Percentiles rank a stretch among this genome's conserved stretches.
Conservation (phyloP, 35 echinoderm and acorn worm genomes). For the Apostichopus parvimensis region DNA sequence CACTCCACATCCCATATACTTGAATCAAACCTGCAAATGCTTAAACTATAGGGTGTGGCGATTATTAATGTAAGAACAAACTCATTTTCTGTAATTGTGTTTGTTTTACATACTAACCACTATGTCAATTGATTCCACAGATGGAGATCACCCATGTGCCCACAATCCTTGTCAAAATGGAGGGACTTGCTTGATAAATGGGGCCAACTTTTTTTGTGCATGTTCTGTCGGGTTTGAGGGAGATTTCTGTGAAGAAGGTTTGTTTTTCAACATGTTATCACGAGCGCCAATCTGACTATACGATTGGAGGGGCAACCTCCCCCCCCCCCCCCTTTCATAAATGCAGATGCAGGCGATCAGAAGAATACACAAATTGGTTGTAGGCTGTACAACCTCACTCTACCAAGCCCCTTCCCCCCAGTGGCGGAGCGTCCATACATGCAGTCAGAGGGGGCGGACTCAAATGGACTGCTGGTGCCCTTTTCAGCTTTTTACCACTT, state of each 20-base stretch:
- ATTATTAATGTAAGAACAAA: no score
- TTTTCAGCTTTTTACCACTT: no score
- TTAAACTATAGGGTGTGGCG: no score
- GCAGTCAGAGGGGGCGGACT: no score
- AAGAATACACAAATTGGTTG: no score
- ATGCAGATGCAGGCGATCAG: background rate
- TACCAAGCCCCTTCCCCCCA: no score
- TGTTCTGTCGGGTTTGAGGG: background rate
- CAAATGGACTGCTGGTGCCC: no score
- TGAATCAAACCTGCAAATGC: no score
- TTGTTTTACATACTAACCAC: background rate
- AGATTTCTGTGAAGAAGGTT: conserved; percentile 12
- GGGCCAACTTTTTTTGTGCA: conserved; percentile 2
- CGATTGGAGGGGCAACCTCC: background rate
- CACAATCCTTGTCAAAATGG: conserved; percentile 38
- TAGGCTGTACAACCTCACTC: no score
- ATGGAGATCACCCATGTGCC: conserved; percentile 7
- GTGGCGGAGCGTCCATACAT: no score
- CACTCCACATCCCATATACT: no score
- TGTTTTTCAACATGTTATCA: background rate
- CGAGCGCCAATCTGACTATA: background rate
- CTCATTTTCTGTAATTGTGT: no score
- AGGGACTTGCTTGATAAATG: conserved; percentile 5
- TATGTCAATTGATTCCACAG: background rate
- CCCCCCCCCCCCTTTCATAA: background rate